Conservation (phyloP, 2,888 invertebrate species). For the Allacma fusca region DNA sequence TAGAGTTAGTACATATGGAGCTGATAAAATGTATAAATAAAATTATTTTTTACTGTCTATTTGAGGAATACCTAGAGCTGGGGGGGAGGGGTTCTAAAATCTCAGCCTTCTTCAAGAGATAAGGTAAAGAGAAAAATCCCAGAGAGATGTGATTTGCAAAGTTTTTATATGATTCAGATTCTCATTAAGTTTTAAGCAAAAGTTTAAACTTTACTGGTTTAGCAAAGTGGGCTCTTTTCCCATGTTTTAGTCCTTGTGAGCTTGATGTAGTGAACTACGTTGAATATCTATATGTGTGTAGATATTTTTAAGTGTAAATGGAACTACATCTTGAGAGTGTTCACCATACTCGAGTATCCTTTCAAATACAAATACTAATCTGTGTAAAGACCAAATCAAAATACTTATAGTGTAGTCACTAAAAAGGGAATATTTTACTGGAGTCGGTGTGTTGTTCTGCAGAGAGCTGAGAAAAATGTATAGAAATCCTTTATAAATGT, state of each 20-base stretch:
- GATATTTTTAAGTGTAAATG: background rate
- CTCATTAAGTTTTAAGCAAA: background rate
- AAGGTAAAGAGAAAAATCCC: too few relatives aligned
- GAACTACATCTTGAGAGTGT: background rate
- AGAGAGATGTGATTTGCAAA: background rate
- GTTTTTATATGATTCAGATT: background rate
- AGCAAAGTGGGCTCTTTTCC: too few relatives aligned
- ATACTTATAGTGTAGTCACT: conserved; percentile 3
- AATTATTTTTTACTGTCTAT: background rate
- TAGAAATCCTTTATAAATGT: conserved; percentile 4
- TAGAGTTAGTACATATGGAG: background rate
- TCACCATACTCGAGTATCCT: background rate
- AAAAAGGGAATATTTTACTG: conserved; percentile 12
- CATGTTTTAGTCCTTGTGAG: too few relatives aligned
- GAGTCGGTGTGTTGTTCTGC: background rate
- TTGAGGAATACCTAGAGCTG: background rate
- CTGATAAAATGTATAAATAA: conserved; percentile 10
- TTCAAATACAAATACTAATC: background rate
- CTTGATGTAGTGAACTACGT: background rate
- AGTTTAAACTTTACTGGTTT: background rate
- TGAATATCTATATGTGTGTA: too few relatives aligned
- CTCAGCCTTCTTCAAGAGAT: background rate
- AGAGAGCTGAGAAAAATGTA: background rate
- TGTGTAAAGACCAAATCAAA: conserved; percentile 8
- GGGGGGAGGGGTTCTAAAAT: background rate